A percentile compares a stretch with the other conserved stretches of the same genome.
These are phyloP conservation scores for Xiphias gladius DNA, from an alignment of 2,113 vertebrate genomes.

Conservation along the genomic window DNA sequence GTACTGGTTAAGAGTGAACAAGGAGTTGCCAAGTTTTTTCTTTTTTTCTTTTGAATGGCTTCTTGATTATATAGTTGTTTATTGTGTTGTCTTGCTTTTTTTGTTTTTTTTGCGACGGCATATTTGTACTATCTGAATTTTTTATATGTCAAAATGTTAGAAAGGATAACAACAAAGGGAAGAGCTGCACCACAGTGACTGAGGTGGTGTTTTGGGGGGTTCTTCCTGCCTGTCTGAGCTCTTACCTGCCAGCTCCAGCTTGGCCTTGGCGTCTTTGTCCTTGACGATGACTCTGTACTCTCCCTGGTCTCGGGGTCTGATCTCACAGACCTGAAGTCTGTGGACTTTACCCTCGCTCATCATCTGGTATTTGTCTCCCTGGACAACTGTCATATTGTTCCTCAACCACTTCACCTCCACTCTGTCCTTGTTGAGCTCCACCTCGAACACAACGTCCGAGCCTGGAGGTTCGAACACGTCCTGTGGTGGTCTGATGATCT, in stretches of 20 bases:
- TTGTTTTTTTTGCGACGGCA: too few species aligned
- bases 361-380: conserved; percentile 99
- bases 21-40: too few species aligned
- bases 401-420: conserved; percentile 97
- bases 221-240: neutral
- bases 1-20: too few species aligned
- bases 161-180: too few species aligned
- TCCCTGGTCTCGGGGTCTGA: conserved; percentile 95
- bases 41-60: too few species aligned
- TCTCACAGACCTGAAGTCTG: conserved; percentile 95
- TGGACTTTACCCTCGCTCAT: conserved; percentile 98
- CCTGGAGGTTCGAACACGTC: conserved; percentile 93
- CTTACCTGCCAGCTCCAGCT: conserved; percentile 96
- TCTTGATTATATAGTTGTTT: too few species aligned
- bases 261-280: conserved; percentile 97
- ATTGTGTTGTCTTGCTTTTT: too few species aligned
- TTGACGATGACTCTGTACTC: conserved; percentile 96
- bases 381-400: conserved; percentile 97
- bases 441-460: conserved; percentile 92
- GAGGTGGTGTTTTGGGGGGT: neutral
- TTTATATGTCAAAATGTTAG: too few species aligned
- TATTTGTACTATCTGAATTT: too few species aligned
- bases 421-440: conserved; percentile 96
- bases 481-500: conserved; percentile 95
- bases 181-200: too few species aligned